These are phyloP conservation scores for Atethmia centrago DNA, from an alignment of 2,888 invertebrate species.

Conservation along the genomic window DNA sequence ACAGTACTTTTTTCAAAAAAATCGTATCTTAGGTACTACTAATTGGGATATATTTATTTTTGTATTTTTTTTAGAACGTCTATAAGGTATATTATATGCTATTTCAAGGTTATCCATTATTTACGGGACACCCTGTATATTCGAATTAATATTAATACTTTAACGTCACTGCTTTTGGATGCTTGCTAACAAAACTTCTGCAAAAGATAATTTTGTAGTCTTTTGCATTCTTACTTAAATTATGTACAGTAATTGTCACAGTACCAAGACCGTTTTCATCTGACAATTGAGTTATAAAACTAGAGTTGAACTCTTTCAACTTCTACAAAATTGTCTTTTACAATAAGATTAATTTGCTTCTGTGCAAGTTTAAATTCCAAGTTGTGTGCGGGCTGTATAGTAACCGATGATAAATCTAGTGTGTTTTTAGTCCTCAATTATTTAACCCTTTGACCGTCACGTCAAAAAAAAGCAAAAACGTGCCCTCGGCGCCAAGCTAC, in stretches of 20 bases:
- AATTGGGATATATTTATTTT: no score
- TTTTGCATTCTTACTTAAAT: background rate
- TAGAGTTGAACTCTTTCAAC: background rate
- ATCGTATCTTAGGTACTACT: no score
- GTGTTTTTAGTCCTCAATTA: no score
- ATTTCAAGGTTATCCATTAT: no score
- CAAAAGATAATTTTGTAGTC: constrained; percentile 1
- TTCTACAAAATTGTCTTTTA: constrained; percentile 14
- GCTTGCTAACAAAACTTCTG: background rate
- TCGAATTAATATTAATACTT: constrained; percentile 45
- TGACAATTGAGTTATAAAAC: background rate
- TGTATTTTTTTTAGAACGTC: no score
- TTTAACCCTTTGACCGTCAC: no score
- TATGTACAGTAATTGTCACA: background rate
- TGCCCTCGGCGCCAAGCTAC: no score
- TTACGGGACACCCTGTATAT: no score
- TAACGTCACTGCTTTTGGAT: constrained; percentile 20
- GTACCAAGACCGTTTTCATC: background rate
- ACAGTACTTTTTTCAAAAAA: no score
- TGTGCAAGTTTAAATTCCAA: background rate
- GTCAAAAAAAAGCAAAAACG: no score
- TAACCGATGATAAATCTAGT: no score
- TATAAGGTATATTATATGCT: no score
- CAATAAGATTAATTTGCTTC: background rate
- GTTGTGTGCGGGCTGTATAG: background rate